Conservation (phyloP, 2,113 vertebrate species). For the Serranochromis macrocephalus region DNA sequence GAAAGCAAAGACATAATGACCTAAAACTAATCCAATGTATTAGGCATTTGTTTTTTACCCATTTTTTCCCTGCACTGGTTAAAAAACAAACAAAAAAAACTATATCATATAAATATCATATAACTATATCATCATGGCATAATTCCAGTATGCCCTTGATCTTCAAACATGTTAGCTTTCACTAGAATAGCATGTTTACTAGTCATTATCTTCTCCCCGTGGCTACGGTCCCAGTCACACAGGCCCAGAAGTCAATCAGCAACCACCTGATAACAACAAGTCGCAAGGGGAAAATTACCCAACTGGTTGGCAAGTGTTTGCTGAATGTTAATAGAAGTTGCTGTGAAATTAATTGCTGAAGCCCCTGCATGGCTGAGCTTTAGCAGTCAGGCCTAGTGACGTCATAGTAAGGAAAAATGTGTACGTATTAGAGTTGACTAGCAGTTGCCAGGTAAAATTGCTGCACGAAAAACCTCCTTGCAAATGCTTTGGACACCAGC, state of each 20-base stretch:
- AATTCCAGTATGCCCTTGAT: not conserved
- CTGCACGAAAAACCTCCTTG: not conserved
- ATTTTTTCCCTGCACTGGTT: not conserved
- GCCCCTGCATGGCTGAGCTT: not conserved
- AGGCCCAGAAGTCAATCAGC: not conserved
- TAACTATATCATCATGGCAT: not conserved
- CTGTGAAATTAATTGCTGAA: not conserved
- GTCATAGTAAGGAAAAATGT: not conserved
- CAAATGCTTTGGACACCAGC: not conserved
- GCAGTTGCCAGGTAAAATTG: not conserved
- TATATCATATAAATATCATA: not conserved
- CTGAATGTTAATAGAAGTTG: not conserved
- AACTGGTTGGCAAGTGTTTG: not conserved
- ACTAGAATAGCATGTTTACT: not conserved
- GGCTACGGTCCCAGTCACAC: not conserved
- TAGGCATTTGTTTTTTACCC: not conserved
- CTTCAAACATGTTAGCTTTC: not conserved
- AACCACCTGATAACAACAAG: not conserved
- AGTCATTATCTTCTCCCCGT: not conserved
- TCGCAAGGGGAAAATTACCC: not conserved
- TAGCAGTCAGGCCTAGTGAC: not conserved
- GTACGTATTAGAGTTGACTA: not conserved
- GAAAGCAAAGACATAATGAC: not conserved
- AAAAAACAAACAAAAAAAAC: not conserved
- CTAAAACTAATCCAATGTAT: not conserved